Conservation (phyloP, 2,797 vertebrate species). For the Hippocampus kuda region DNA sequence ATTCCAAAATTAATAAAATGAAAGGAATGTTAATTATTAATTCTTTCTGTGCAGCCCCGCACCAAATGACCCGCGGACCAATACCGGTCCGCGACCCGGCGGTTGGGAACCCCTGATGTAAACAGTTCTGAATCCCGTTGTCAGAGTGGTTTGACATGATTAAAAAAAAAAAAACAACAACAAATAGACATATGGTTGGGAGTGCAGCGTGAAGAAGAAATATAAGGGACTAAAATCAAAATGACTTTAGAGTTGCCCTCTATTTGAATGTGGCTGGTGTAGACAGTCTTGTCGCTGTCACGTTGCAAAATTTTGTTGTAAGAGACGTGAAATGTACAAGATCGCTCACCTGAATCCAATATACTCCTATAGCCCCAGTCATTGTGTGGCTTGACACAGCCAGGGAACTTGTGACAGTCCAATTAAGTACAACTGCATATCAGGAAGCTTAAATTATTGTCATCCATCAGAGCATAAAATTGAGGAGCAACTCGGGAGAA, state of each 20-base stretch:
- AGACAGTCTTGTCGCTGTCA: background rate
- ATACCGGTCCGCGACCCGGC: too few relatives aligned
- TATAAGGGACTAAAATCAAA: background rate
- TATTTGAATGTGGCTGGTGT: background rate
- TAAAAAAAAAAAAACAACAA: background rate
- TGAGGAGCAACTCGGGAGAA: conserved; percentile 39
- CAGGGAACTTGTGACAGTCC: conserved; percentile 62
- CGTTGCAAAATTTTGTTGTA: conserved; percentile 2
- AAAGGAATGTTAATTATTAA: too few relatives aligned
- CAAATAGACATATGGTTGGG: background rate
- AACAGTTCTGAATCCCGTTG: background rate
- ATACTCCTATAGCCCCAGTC: conserved; percentile 48
- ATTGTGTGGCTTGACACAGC: conserved; percentile 55
- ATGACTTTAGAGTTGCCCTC: background rate
- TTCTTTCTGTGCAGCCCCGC: too few relatives aligned
- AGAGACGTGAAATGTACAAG: conserved; percentile 43
- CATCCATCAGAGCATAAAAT: conserved; percentile 61
- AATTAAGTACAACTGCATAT: conserved; percentile 68
- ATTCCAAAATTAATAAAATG: too few relatives aligned
- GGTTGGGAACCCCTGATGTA: background rate
- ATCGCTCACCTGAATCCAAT: conserved; percentile 59
- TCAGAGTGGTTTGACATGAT: background rate
- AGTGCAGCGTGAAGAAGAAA: background rate
- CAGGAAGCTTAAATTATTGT: conserved; percentile 60
- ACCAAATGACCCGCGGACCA: too few relatives aligned